phyloP scores from a whole-genome alignment of 2,797 vertebrate species.

The Trachops cirrhosus region DNA sequence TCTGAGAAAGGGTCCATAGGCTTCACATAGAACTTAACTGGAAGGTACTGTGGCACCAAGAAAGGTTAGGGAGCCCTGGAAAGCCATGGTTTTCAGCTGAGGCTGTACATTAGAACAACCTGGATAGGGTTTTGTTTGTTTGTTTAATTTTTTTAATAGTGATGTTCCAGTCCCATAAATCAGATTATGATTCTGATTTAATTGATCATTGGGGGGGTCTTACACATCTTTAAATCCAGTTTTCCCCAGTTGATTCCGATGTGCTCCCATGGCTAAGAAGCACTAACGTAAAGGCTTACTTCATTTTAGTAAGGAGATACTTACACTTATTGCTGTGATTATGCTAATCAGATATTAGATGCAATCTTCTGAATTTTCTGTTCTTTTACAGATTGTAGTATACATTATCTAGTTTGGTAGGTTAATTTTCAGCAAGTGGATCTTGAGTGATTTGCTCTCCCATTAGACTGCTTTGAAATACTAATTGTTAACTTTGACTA shows the following conservation, averaged over 20 bases:
- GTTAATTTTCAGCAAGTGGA: neutral
- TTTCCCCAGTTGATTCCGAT: neutral
- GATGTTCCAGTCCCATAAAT: neutral
- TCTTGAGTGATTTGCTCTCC: neutral
- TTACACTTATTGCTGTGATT: constrained; percentile 8
- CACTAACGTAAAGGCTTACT: neutral
- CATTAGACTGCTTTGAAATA: neutral
- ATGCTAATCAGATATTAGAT: neutral
- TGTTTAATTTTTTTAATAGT: neutral
- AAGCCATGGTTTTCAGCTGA: neutral
- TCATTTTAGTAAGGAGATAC: neutral
- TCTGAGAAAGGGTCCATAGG: neutral
- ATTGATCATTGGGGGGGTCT: neutral
- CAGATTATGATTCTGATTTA: neutral
- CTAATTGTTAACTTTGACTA: neutral
- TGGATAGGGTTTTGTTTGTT: neutral
- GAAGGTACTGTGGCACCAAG: neutral
- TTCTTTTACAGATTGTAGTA: neutral
- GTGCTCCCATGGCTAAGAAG: neutral
- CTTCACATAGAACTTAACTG: neutral
- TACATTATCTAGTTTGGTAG: neutral
- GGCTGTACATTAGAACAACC: neutral
- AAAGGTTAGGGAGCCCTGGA: neutral
- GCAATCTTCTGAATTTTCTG: neutral
- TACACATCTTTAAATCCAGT: neutral